Base-by-base conservation (phyloP, 2,888 invertebrate species). In the Steinernema scapterisci region DNA sequence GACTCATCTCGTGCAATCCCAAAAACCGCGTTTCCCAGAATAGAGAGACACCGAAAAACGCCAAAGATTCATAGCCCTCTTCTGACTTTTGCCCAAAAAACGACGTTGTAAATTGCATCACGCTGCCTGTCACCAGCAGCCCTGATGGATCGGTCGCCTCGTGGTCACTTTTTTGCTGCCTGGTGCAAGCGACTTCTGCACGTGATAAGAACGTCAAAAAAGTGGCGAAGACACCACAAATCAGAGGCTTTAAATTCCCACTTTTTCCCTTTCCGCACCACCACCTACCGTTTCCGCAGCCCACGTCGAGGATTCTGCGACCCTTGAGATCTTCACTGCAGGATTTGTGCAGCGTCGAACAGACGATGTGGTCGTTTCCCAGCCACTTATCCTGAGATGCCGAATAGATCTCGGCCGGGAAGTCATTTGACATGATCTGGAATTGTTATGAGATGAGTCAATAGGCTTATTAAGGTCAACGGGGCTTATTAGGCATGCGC, bases 271-370 rank as follows among this genome's bases (percentile, higher is more conserved):
- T 38, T 38, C 3, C 48, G 48, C 48, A 7, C 5, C 48, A 16
- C 7, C 45, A 74, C 31, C 21, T 51, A 23, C 76, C 76, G 51
- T 70, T 71, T 38, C 76, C 76, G 46, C 76, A 76, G 51, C 76
- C 76, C n/a, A 76, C 71, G 38, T 76, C 76, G 11, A 76, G 48
- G 16, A 75, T 27, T 25, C 45, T 16, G 25, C 75, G 76, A 6
- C 51, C 76, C 11, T 1, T 5, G 21, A 76, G 52, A 21, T 51
- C 27, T 19, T 43, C 48, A 13, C 75, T 63, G 70, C 76, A 45
- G 27, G 43, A 63, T 13, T 76, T 63, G 19, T 31, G n/a, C 25
- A 76, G 52, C n/a, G 76, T 63, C 56, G 76, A 75, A 19, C 43
- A 45, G 19, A 76, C 45, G 27, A 76, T 76, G 45, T 56, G 25